Evolutionary conservation across 2,888 invertebrate species (phyloP), one percentile per base, ranked within the genome.

Genomic region (Quadroppia sp.): DNA sequence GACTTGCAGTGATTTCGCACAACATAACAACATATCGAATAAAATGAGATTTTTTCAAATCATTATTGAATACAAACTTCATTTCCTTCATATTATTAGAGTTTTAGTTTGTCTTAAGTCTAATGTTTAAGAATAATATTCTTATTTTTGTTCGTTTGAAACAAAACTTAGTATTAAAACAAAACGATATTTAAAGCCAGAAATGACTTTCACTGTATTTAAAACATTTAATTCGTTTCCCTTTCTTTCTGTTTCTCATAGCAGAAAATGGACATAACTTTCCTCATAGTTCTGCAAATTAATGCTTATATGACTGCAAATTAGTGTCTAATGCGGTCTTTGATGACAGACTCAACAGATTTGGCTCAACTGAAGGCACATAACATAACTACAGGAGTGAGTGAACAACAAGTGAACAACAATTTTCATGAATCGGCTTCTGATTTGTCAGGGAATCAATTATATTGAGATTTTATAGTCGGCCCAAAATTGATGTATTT

Each of bases 271-370:
- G 20, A 13, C 64, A 32, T 20, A 64, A 64, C 30, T 64, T 64
- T 64, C 64, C 64, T 53, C 56, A 56, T 28, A 36, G 64, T 64
- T 64, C n/a, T 64, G 64, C 64, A 64, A 64, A 64, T 64, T 36
- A 64, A 64, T 64, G 64, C 64, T 64, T 64, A 64, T 64, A 64
- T 64, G 64, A 64, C 36, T 64, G 64, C 64, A 64, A 64, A 64
- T 64, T 64, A 64, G 64, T 64, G 23, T 30, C 64, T 64, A 64
- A 64, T 64, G 64, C 64, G 36, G 40, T 40, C 36, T 20, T 17
- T 64, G 64, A 64, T 64, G 64, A 64, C 64, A 64, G 64, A 40
- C 30, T 9, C 64, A 64, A 64, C 64, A 64, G 56, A 40, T 40
- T 64, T 64, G 20, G 64, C 36, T 32, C 40, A 64, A 40, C 64